Conservation (phyloP, 2,113 vertebrate genomes). For the Otolemur garnettii region DNA sequence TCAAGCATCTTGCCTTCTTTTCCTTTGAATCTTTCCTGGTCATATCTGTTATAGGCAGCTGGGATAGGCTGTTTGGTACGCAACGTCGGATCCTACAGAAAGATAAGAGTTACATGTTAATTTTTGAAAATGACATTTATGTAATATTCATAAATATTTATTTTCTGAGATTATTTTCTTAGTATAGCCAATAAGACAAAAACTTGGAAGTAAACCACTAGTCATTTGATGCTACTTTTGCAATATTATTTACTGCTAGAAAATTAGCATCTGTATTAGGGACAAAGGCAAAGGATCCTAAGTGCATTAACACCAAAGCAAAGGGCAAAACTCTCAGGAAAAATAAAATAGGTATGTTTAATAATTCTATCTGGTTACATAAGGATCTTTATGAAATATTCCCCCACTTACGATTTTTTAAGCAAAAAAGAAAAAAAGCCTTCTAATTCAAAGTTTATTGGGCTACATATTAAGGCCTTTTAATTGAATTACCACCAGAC, state of each 20-base stretch:
- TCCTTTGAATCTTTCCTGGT: constrained; percentile 99
- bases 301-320: not conserved
- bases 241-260: not conserved
- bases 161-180: constrained; percentile 12
- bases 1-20: constrained; percentile 94
- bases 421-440: not conserved
- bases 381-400: constrained; percentile 23
- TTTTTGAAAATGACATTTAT: not conserved
- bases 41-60: constrained; percentile 98
- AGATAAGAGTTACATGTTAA: constrained; percentile 19
- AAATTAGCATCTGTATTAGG: not conserved
- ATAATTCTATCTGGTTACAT: not conserved
- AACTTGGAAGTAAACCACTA: not conserved
- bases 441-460: not conserved
- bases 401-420: constrained; percentile 17
- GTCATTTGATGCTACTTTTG: not conserved
- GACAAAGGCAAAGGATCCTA: not conserved
- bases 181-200: not conserved
- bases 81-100: constrained; percentile 93
- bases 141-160: not conserved
- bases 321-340: not conserved
- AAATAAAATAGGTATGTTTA: not conserved
- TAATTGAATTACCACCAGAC: constrained; percentile 31
- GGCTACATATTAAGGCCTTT: not conserved
- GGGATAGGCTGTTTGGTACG: constrained; percentile 97